phyloP scores from a whole-genome alignment of 2,888 invertebrate species.

The Polydrusus tereticollis region DNA sequence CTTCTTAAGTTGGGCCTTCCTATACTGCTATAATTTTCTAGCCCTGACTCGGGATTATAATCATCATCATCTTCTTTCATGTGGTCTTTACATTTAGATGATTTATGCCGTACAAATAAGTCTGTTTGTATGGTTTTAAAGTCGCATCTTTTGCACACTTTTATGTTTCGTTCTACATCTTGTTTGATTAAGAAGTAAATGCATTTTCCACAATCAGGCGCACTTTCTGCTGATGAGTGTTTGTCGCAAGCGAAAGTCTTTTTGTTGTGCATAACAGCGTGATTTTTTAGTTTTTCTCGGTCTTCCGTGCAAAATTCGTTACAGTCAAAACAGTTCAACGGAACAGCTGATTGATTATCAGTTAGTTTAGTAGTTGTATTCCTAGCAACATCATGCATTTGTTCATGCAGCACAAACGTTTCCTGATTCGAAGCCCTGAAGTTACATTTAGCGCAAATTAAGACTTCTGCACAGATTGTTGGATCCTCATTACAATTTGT shows the following conservation, averaged over 20 bases:
- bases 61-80: background rate
- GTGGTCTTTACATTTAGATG: background rate
- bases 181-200: background rate
- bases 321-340: background rate
- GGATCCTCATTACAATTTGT: background rate
- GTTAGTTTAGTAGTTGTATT: background rate
- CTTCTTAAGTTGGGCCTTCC: too few species aligned
- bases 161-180: background rate
- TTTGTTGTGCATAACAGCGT: background rate
- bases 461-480: background rate
- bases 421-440: background rate
- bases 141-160: background rate
- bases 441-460: conserved; percentile 1
- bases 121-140: background rate
- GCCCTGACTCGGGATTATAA: background rate
- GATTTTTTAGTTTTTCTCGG: background rate
- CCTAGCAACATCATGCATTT: background rate
- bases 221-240: background rate
- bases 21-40: too few species aligned
- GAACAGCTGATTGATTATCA: background rate
- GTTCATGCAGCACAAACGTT: background rate
- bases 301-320: background rate
- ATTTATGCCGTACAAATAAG: background rate
- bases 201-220: background rate
- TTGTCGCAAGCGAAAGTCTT: background rate